Evolutionary conservation across 2,797 vertebrate genomes (phyloP).

Genomic region (Rhinogobio ventralis): DNA sequence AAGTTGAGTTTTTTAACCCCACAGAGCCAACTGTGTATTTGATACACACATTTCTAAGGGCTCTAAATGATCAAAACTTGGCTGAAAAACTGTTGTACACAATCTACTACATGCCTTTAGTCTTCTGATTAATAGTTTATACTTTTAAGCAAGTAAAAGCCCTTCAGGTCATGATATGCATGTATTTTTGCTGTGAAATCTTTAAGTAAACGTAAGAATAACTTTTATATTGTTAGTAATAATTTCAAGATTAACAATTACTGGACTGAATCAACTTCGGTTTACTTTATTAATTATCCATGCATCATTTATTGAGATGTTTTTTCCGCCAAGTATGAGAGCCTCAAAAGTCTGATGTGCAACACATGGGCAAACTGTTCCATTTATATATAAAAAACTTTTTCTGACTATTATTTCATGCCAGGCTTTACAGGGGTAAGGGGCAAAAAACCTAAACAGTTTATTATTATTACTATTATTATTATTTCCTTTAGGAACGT

Average conservation of each 20-base stretch:
- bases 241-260: not conserved
- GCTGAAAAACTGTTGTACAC: not conserved
- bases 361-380: not conserved
- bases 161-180: not conserved
- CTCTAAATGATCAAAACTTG: not conserved
- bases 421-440: not conserved
- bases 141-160: not conserved
- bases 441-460: too few species aligned
- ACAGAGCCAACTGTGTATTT: not conserved
- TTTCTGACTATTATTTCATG: not conserved
- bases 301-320: not conserved
- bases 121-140: not conserved
- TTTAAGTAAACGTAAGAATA: not conserved
- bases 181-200: not conserved
- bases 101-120: not conserved
- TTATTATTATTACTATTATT: too few species aligned
- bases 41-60: not conserved
- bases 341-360: not conserved
- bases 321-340: not conserved
- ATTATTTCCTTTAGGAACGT: not conserved
- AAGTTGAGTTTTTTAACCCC: not conserved
- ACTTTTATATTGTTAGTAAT: not conserved
- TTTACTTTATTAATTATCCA: not conserved
- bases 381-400: too few species aligned
- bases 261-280: not conserved